Conservation (phyloP, 2,888 invertebrate genomes). For the Agonopterix alstromeriana region DNA sequence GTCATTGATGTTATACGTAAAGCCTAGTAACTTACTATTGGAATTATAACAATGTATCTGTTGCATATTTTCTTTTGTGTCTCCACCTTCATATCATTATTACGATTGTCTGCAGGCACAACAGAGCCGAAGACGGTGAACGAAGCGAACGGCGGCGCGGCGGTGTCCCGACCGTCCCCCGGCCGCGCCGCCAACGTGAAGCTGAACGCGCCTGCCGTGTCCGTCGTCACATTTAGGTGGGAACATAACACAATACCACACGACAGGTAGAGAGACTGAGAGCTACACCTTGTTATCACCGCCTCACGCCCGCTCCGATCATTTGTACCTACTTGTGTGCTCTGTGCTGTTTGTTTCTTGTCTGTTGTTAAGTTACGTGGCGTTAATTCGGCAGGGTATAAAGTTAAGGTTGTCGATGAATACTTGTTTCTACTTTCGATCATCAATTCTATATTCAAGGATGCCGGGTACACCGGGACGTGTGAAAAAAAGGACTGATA, state of each 20-base stretch:
- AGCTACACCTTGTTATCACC: slow-evolving; percentile 54
- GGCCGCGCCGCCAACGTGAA: slow-evolving; percentile 67
- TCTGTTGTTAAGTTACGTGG: no score
- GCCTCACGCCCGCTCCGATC: slow-evolving; percentile 19
- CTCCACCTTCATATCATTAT: not conserved
- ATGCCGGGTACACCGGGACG: no score
- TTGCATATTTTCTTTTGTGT: no score
- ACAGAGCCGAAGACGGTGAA: slow-evolving; percentile 18
- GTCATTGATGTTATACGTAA: no score
- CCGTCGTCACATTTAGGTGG: slow-evolving; percentile 96
- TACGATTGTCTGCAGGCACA: not conserved
- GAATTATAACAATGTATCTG: no score
- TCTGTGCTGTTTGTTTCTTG: not conserved
- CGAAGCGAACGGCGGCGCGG: slow-evolving; percentile 41
- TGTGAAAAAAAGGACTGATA: no score
- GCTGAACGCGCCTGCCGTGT: slow-evolving; percentile 84
- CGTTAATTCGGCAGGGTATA: no score
- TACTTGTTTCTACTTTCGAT: no score
- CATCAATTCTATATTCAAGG: no score
- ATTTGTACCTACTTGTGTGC: slow-evolving; percentile 1
- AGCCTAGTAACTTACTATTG: no score
- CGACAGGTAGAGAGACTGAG: slow-evolving; percentile 82
- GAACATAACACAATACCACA: slow-evolving; percentile 79
- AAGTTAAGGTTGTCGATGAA: no score
- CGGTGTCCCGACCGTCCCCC: slow-evolving; percentile 43